Percentiles rank a stretch among this genome's conserved stretches.
These are phyloP conservation scores for Ctenomys sociabilis DNA, from an alignment of 2,113 vertebrate genomes.

Conservation along the genomic window DNA sequence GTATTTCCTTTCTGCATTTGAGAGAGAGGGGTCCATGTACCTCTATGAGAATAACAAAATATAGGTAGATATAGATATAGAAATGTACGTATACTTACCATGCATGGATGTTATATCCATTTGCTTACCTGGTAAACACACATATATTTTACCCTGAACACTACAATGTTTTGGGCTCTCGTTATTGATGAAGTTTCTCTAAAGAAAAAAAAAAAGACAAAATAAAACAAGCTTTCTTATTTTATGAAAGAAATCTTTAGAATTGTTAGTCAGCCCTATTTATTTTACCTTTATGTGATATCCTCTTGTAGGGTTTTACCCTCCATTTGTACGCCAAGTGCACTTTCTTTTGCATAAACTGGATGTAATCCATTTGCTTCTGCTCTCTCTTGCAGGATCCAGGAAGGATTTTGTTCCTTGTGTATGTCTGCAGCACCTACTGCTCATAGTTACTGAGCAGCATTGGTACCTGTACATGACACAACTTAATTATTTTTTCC, in stretches of 20 bases:
- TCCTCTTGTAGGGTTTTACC: neutral
- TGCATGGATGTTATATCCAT: neutral
- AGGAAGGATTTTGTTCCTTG: neutral
- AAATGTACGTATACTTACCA: neutral
- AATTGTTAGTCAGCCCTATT: neutral
- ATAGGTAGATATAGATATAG: neutral
- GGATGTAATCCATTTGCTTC: neutral
- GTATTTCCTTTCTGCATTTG: conserved; percentile 38
- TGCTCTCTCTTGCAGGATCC: neutral
- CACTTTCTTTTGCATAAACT: neutral
- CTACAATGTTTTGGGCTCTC: neutral
- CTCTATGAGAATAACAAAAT: neutral
- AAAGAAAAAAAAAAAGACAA: neutral
- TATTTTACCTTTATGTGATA: neutral
- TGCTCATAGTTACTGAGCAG: too few species aligned
- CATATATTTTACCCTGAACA: conserved; percentile 16
- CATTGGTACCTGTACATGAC: neutral
- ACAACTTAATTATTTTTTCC: neutral
- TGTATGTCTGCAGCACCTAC: neutral
- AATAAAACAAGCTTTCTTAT: neutral
- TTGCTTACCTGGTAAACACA: neutral
- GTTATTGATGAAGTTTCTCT: conserved; percentile 18
- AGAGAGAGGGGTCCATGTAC: neutral
- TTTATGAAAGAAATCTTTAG: neutral
- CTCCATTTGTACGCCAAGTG: neutral